Evolutionary conservation across 2,797 vertebrate species (phyloP), one percentile per base, ranked within the genome.

Genomic region (Coluber constrictor): DNA sequence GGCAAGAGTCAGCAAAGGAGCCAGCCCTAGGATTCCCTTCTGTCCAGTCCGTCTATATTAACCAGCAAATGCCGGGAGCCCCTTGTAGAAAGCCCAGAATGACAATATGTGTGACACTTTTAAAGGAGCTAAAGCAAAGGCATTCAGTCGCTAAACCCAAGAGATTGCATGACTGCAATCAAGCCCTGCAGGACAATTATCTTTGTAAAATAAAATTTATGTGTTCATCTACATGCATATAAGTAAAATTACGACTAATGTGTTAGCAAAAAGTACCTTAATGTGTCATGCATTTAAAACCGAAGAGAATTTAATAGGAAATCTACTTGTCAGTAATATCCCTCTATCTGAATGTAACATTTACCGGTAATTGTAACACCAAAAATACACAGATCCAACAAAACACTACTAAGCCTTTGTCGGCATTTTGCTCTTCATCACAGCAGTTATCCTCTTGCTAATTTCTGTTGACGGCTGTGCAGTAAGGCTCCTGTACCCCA

Each of bases 81-180:
- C n/a, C 70, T 11, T 27, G 60, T 27, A 61, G 60, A 11, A 61
- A 27, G 9, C 25, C 25, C 60, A 61, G 25, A 5, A 61, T 3
- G 60, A 61, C 25, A 11, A 10, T 10, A 10, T 9, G 59, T 25
- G 23, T 23, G 59, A 3, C 8, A 8, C 8, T 3, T 25, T 9
- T 23, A 74, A 74, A 37, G 18, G 70, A 37, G n/a, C 29, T 12
- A 27, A 27, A 11, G 25, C 23, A 11, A 61, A 61, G 60, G 60
- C 9, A 0, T 9, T 3, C 0, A 0, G 63, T 5, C 29, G 4
- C 63, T 32, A 1, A 66, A 13, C 12, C 11, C 27, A 4, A n/a
- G 63, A 4, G 11, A 11, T n/a, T 32, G n/a, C n/a, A 1, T 29
- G 66, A 37, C 32, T 37, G n/a, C n/a, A n/a, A n/a, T n/a, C n/a